Conservation (phyloP, 2,797 vertebrate genomes). For the Glossophaga mutica region DNA sequence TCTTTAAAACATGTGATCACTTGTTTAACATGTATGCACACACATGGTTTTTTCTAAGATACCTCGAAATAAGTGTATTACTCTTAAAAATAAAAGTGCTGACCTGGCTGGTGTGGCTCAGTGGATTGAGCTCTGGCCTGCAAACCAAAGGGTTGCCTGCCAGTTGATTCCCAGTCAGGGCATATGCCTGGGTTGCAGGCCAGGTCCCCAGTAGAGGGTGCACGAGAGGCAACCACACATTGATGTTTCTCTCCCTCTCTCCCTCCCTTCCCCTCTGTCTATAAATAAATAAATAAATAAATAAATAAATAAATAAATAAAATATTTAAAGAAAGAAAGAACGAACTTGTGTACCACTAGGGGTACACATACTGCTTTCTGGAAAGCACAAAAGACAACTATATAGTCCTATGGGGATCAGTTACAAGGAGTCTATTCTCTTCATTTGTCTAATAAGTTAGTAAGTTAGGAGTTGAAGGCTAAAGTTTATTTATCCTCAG, state of each 20-base stretch:
- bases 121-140: too few species aligned
- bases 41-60: background rate
- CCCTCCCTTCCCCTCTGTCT: too few species aligned
- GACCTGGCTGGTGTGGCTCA: too few species aligned
- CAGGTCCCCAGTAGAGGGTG: too few species aligned
- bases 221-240: too few species aligned
- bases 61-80: background rate
- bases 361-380: background rate
- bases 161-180: too few species aligned
- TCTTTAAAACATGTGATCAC: background rate
- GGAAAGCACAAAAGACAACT: background rate
- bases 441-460: background rate
- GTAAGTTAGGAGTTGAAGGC: background rate
- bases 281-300: too few species aligned
- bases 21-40: background rate
- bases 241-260: too few species aligned
- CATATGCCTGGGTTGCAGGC: too few species aligned
- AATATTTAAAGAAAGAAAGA: background rate
- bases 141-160: too few species aligned
- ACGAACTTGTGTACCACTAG: background rate
- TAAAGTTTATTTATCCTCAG: conserved; percentile 6
- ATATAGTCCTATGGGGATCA: background rate
- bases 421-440: background rate
- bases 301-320: too few species aligned
- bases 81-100: background rate